Conservation (phyloP, 2,888 invertebrate genomes). For the Apotomis betuletana region DNA sequence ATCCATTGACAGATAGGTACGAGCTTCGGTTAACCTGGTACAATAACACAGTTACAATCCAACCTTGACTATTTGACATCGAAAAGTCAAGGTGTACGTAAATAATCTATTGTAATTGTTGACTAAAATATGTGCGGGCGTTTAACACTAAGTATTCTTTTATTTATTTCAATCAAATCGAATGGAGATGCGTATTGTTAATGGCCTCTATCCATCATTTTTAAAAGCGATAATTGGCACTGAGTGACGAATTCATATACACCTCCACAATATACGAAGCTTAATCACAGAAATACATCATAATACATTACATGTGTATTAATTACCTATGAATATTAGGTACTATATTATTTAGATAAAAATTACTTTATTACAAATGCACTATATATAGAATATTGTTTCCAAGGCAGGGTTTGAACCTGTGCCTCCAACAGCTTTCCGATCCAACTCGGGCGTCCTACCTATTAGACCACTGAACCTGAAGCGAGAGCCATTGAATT, state of each 20-base stretch:
- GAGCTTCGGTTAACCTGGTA: slow-evolving; percentile 44
- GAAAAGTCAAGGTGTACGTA: slow-evolving; percentile 69
- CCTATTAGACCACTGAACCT: no score
- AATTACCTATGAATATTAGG: no score
- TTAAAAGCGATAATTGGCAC: slow-evolving; percentile 53
- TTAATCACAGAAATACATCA: background rate
- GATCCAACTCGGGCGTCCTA: no score
- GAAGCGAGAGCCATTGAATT: no score
- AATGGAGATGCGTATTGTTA: slow-evolving; percentile 32
- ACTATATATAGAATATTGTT: no score
- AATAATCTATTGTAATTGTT: slow-evolving; percentile 59
- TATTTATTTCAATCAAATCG: slow-evolving; percentile 43
- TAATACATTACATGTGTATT: no score
- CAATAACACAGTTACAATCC: slow-evolving; percentile 60
- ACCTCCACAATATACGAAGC: background rate
- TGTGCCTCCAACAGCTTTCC: no score
- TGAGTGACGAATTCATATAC: slow-evolving; percentile 18
- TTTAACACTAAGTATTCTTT: slow-evolving; percentile 45
- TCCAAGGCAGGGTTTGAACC: no score
- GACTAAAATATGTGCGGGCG: slow-evolving; percentile 54
- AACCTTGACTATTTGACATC: slow-evolving; percentile 60
- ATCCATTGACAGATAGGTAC: slow-evolving; percentile 31
- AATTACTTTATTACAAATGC: no score
- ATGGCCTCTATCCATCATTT: slow-evolving; percentile 49
- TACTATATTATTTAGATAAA: no score